Percentiles rank a stretch among this genome's conserved stretches.
These are phyloP conservation scores for Xenentodon cancila DNA, from an alignment of 2,797 vertebrate species.

Conservation along the genomic window DNA sequence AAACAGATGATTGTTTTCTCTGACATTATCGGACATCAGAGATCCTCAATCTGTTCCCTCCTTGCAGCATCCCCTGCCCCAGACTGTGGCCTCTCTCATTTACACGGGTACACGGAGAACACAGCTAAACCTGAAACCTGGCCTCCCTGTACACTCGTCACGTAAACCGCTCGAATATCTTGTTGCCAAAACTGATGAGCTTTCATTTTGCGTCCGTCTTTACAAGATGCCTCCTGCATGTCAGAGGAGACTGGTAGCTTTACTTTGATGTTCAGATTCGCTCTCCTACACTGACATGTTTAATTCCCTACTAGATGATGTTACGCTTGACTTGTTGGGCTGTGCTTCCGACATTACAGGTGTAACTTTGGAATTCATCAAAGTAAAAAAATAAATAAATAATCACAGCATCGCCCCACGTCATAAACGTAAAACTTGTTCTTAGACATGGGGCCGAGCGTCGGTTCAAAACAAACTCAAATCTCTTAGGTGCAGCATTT, in stretches of 20 bases:
- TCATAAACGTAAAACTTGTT: conserved; percentile 16
- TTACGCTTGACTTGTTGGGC: conserved; percentile 52
- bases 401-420: no score
- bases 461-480: conserved; percentile 68
- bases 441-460: conserved; percentile 14
- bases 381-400: conserved; percentile 21
- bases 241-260: conserved; percentile 65
- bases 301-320: conserved; percentile 58
- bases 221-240: conserved; percentile 59
- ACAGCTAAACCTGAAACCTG: conserved; percentile 66
- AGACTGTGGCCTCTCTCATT: conserved; percentile 68
- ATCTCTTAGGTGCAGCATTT: conserved; percentile 70
- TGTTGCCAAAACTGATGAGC: conserved; percentile 72
- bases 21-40: conserved; percentile 77
- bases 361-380: conserved; percentile 46
- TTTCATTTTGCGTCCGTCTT: conserved; percentile 66
- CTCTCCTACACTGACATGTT: conserved; percentile 64
- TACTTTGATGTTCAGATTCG: conserved; percentile 72
- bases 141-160: conserved; percentile 46
- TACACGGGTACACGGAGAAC: conserved; percentile 57
- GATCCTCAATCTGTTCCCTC: conserved; percentile 41
- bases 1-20: conserved; percentile 69
- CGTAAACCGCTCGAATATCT: conserved; percentile 58
- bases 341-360: conserved; percentile 53
- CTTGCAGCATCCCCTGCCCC: conserved; percentile 36